Percentiles rank a stretch among this genome's conserved stretches.
Conservation (phyloP, 2,113 vertebrate genomes). For the Prolemur simus region DNA sequence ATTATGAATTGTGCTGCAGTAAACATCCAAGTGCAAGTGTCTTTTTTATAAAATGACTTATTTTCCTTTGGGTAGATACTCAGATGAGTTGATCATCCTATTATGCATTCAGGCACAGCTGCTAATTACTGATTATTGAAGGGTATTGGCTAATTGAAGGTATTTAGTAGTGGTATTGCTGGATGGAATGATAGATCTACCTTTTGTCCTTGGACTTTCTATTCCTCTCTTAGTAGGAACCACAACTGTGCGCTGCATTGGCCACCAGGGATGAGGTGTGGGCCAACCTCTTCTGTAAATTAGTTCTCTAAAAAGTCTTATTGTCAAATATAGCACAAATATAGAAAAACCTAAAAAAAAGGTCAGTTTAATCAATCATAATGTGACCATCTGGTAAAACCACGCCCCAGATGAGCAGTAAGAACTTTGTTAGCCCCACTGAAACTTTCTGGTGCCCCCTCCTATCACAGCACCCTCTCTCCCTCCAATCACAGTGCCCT, state of each 20-base stretch:
- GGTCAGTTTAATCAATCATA: background rate
- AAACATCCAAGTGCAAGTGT: too few relatives aligned
- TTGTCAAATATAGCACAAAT: background rate
- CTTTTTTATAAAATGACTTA: too few relatives aligned
- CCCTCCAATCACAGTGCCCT: background rate
- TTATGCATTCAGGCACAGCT: background rate
- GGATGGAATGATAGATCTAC: too few relatives aligned
- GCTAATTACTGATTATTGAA: background rate
- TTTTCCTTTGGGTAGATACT: too few relatives aligned
- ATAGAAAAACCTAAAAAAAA: background rate
- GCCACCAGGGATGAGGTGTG: background rate
- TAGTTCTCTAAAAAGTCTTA: background rate
- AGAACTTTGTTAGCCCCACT: background rate
- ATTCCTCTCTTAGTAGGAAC: background rate
- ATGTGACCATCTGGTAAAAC: background rate
- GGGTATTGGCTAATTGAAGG: background rate
- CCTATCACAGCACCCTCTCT: background rate
- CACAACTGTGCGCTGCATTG: background rate
- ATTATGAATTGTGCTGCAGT: too few relatives aligned
- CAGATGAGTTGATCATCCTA: background rate
- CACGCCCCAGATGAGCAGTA: background rate
- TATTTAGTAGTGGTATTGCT: background rate
- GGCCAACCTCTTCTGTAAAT: background rate
- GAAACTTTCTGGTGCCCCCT: background rate
- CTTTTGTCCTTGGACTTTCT: too few relatives aligned